phyloP scores from a whole-genome alignment of 2,113 vertebrate species.

The Rynchops niger region DNA sequence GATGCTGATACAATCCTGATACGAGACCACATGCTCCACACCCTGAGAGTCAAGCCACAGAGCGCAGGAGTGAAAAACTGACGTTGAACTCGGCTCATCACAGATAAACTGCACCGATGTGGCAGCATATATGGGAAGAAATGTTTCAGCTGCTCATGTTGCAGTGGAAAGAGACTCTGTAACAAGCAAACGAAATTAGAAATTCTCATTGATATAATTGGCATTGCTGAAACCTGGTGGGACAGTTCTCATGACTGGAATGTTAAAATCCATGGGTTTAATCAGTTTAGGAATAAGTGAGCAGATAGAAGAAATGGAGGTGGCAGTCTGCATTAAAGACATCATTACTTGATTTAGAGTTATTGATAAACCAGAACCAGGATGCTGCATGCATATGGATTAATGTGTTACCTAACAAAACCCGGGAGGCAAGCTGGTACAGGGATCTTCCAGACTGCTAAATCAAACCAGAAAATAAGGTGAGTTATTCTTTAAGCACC shows the following conservation, averaged over 20 bases:
- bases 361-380: slow-evolving; percentile 38
- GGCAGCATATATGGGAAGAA: background rate
- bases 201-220: background rate
- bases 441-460: background rate
- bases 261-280: slow-evolving; percentile 12
- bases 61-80: background rate
- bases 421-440: background rate
- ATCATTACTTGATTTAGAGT: slow-evolving; percentile 11
- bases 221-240: slow-evolving; percentile 13
- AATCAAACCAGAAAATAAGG: slow-evolving; percentile 20
- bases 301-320: background rate
- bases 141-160: background rate
- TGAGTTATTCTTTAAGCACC: background rate
- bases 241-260: background rate
- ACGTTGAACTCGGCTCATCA: background rate
- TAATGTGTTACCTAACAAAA: slow-evolving; percentile 18
- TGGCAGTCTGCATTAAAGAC: background rate
- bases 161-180: background rate
- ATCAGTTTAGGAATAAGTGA: slow-evolving; percentile 1
- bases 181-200: background rate
- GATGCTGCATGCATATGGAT: background rate
- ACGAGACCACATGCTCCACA: background rate
- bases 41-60: background rate
- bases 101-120: background rate
- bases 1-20: background rate